Evolutionary conservation across 2,888 invertebrate species (phyloP), one percentile per base, ranked within the genome.

Genomic region (Salpingus planirostris): DNA sequence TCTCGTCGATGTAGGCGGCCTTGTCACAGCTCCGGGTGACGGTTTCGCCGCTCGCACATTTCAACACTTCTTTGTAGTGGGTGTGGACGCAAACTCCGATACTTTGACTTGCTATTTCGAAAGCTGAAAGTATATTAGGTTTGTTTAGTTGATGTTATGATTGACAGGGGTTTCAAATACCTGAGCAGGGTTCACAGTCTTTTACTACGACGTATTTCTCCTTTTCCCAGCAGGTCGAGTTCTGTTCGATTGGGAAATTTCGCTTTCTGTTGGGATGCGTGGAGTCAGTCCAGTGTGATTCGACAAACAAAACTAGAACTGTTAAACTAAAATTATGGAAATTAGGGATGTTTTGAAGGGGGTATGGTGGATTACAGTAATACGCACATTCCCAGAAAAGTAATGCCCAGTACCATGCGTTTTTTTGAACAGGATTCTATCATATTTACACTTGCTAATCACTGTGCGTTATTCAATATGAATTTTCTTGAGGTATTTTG

Each of bases 171-270:
- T 23, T 23, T 23, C 11, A 8, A 23, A 10, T 67, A 79, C 83
- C 79, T 59, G 82, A 77, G 62, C 90, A 89, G n/a, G 84, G 85
- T 65, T 87, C 83, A 51, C 89, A 89, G 62, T 84, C 82, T 49
- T 74, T 76, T 11, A 82, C 68, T 11, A 88, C 69, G 41, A 76
- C 73, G 49, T 74, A 86, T 11, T 76, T 70, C 56, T 88, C 86
- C 39, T 74, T 74, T 29, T 75, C 66, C 73, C 80, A 80, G 58
- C 89, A 89, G 6, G 79, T 81, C 0, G 83, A 80, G 58, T 85
- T 87, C 47, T 82, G 82, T 59, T 83, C 83, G 8, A 80, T 66
- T 5, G 79, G 69, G 57, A 80, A 80, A 15, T 75, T 74, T 47
- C 74, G 76, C 51, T 69, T 76, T 49, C 67, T 73, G 42, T 43